Evolutionary conservation across 2,888 invertebrate genomes (phyloP).

Genomic region (Antheraea yamamai): DNA sequence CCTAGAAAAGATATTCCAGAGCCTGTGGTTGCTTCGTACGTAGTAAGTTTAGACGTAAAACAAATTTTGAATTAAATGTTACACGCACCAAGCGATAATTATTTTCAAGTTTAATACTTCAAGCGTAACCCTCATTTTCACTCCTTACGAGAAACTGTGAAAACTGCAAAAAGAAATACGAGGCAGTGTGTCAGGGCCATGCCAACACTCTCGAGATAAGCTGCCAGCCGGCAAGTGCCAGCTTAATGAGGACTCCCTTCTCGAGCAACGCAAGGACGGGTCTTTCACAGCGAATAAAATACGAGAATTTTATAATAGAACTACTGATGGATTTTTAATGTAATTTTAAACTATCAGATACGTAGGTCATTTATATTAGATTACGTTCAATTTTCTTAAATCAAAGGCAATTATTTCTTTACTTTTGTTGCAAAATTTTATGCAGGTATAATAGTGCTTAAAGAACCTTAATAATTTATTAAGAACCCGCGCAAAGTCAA

Average conservation of each 20-base stretch:
- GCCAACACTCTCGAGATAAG: slow-evolving; percentile 49
- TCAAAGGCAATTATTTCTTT: background rate
- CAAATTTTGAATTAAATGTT: background rate
- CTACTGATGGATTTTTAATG: slow-evolving; percentile 8
- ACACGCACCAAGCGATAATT: background rate
- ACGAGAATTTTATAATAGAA: background rate
- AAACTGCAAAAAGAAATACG: slow-evolving; percentile 35
- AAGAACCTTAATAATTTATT: no score
- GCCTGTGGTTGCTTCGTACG: background rate
- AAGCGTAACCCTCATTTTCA: slow-evolving; percentile 29
- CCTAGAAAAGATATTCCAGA: background rate
- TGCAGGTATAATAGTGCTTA: no score
- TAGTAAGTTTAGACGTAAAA: background rate
- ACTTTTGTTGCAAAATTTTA: no score
- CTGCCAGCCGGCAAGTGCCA: slow-evolving; percentile 37
- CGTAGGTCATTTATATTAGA: background rate
- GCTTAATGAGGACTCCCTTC: slow-evolving; percentile 53
- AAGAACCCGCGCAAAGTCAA: no score
- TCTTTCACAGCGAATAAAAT: slow-evolving; percentile 25
- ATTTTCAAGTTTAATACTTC: slow-evolving; percentile 18
- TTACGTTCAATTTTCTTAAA: background rate
- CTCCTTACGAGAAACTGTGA: slow-evolving; percentile 17
- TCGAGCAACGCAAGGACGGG: slow-evolving; percentile 30
- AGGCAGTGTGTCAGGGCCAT: slow-evolving; percentile 67
- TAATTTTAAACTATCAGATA: background rate